A percentile compares a stretch with the other conserved stretches of the same genome.
These are phyloP conservation scores for Romanomermis culicivorax DNA, from an alignment of 2,888 invertebrate genomes.

Conservation along the genomic window DNA sequence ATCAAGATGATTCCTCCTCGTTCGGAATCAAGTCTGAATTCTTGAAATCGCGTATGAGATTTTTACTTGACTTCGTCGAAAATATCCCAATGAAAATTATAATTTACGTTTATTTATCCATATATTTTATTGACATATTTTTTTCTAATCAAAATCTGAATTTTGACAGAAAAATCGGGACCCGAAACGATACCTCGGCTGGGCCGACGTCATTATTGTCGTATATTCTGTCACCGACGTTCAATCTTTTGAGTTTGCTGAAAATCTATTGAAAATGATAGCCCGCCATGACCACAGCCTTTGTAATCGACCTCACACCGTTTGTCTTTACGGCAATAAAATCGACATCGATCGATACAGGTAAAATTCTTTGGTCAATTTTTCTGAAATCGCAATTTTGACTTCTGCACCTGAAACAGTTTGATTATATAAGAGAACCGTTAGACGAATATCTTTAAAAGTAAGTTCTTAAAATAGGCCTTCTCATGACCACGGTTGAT, in stretches of 20 bases:
- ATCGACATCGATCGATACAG: slow-evolving; percentile 34
- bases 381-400: neutral
- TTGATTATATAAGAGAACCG: neutral
- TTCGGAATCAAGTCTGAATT: too few relatives aligned
- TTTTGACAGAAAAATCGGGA: slow-evolving; percentile 30
- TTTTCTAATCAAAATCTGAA: too few relatives aligned
- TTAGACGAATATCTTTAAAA: neutral
- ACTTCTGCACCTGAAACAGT: neutral
- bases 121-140: neutral
- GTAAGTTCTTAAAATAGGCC: too few relatives aligned
- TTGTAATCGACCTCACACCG: slow-evolving; percentile 27
- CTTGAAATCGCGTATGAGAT: too few relatives aligned
- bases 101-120: neutral
- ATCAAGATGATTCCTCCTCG: too few relatives aligned
- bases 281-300: slow-evolving; percentile 27
- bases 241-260: slow-evolving; percentile 30
- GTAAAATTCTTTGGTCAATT: too few relatives aligned
- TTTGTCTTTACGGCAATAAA: slow-evolving; percentile 34
- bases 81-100: neutral
- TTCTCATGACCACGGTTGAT: too few relatives aligned
- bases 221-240: slow-evolving; percentile 34
- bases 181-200: slow-evolving; percentile 30
- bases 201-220: slow-evolving; percentile 34
- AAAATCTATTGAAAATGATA: slow-evolving; percentile 30
- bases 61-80: neutral